Evolutionary conservation across 2,797 vertebrate genomes (phyloP).

Genomic region (Dipus sagitta): DNA sequence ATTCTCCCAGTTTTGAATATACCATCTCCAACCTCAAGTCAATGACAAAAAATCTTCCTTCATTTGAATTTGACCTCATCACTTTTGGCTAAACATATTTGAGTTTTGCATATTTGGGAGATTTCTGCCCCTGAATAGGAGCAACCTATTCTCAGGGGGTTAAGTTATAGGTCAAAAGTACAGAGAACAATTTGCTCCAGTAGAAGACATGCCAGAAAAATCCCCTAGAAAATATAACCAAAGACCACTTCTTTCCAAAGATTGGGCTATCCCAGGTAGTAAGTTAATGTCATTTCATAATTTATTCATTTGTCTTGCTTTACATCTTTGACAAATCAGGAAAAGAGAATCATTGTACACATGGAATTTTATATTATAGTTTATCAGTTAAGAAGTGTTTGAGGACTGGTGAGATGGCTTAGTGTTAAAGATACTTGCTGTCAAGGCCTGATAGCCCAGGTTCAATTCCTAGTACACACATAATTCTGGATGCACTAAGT

Average conservation of each 20-base stretch:
- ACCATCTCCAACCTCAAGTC: not conserved
- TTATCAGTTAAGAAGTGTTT: slow-evolving; percentile 15
- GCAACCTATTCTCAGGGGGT: not conserved
- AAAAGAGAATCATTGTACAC: not conserved
- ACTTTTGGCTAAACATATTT: not conserved
- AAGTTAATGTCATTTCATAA: not conserved
- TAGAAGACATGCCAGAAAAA: not conserved
- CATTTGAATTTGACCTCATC: slow-evolving; percentile 15
- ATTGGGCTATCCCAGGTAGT: not conserved
- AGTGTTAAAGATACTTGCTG: not conserved
- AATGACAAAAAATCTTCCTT: not conserved
- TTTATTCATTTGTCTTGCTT: slow-evolving; percentile 27
- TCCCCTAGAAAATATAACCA: slow-evolving; percentile 5
- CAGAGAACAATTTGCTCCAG: not conserved
- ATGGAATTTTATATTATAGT: slow-evolving; percentile 18
- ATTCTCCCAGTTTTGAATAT: not conserved
- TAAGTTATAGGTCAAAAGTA: not conserved
- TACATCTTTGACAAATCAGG: not conserved
- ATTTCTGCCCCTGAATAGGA: not conserved
- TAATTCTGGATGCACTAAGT: not conserved
- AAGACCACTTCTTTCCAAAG: slow-evolving; percentile 18
- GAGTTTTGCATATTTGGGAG: not conserved
- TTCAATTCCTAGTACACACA: not conserved
- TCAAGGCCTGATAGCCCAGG: not conserved
- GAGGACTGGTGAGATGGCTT: not conserved